Percentiles rank a stretch among this genome's conserved stretches.
These are phyloP conservation scores for Bugula neritina DNA, from an alignment of 2,888 invertebrate species.

Conservation along the genomic window DNA sequence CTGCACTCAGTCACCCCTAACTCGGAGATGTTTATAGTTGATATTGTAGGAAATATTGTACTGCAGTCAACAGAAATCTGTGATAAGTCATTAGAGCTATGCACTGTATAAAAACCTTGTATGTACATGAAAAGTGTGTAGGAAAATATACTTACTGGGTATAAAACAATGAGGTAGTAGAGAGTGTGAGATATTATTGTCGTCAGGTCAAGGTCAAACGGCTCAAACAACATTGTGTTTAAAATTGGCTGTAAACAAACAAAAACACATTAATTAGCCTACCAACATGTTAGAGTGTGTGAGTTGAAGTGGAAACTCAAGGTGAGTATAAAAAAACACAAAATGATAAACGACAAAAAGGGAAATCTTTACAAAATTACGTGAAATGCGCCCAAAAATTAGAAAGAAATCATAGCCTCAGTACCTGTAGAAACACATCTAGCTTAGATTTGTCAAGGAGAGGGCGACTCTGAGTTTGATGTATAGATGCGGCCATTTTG, in stretches of 20 bases:
- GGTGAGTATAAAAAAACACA: background rate
- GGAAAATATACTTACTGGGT: slow-evolving; percentile 55
- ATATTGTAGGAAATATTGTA: too few relatives aligned
- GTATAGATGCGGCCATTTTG: slow-evolving; percentile 38
- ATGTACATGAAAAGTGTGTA: too few relatives aligned
- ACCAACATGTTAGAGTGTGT: too few relatives aligned
- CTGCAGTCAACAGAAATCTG: too few relatives aligned
- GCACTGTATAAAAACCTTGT: too few relatives aligned
- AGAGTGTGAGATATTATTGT: slow-evolving; percentile 61
- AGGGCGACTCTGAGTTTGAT: slow-evolving; percentile 9
- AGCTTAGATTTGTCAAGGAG: slow-evolving; percentile 35
- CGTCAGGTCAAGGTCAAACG: slow-evolving; percentile 63
- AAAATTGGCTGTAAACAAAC: slow-evolving; percentile 60
- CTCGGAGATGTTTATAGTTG: too few relatives aligned
- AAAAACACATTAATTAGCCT: background rate
- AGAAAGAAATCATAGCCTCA: too few relatives aligned
- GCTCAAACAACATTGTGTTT: slow-evolving; percentile 62
- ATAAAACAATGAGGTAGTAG: slow-evolving; percentile 65
- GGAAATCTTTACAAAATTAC: background rate
- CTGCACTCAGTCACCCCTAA: too few relatives aligned
- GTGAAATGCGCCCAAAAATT: slow-evolving; percentile 15
- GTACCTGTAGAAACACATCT: slow-evolving; percentile 46
- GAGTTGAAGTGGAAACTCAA: too few relatives aligned
- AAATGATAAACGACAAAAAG: background rate
- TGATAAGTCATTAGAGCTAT: too few relatives aligned